These are phyloP conservation scores for Heliconius ethilla DNA, from an alignment of 2,888 invertebrate genomes.

Conservation along the genomic window DNA sequence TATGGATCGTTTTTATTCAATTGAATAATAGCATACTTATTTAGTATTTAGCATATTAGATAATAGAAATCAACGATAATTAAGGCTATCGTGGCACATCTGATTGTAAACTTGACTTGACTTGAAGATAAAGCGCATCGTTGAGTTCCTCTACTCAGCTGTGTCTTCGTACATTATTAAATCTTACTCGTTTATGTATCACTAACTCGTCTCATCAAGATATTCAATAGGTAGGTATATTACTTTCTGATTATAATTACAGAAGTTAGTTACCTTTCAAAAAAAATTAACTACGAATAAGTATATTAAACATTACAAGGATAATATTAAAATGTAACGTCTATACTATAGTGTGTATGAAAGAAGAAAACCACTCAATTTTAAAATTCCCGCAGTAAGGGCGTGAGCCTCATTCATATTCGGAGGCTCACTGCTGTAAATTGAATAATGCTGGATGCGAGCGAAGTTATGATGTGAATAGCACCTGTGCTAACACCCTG, in stretches of 20 bases:
- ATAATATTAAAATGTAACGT: constrained; percentile 5
- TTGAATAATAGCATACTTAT: too few species aligned
- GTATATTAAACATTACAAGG: neutral
- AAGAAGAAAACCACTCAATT: constrained; percentile 49
- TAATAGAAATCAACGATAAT: neutral
- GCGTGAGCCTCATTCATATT: constrained; percentile 67
- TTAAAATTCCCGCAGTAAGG: constrained; percentile 48
- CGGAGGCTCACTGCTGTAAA: constrained; percentile 71
- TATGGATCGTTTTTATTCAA: neutral
- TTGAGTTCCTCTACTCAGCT: neutral
- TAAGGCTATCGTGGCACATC: neutral
- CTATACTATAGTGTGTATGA: constrained; percentile 11
- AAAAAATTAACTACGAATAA: too few species aligned
- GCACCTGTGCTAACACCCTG: constrained; percentile 17
- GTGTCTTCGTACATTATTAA: neutral
- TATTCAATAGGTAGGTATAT: too few species aligned
- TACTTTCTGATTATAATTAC: too few species aligned
- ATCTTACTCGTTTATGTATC: too few species aligned
- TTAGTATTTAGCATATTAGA: neutral
- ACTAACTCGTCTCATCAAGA: too few species aligned
- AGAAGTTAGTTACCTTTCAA: too few species aligned
- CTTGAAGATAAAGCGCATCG: neutral
- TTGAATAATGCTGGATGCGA: constrained; percentile 75
- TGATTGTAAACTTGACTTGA: neutral
- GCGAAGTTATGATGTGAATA: constrained; percentile 72